phyloP scores from a whole-genome alignment of 2,888 invertebrate genomes.

The Liopterus haemorrhoidalis region DNA sequence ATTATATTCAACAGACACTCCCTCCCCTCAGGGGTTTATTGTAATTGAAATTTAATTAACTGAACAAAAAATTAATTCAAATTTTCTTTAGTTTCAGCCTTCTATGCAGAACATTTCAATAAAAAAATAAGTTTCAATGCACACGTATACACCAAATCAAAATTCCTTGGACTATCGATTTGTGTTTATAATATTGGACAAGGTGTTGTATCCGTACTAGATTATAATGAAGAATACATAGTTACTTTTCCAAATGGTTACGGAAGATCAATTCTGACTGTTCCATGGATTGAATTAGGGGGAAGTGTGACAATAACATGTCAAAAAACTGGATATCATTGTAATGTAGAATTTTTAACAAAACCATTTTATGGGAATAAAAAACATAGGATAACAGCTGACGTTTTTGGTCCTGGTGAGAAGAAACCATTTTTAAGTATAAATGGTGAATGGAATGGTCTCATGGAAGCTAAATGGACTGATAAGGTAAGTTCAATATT shows the following conservation, averaged over 20 bases:
- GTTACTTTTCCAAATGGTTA: slow-evolving; percentile 98
- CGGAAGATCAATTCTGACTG: slow-evolving; percentile 93
- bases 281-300: slow-evolving; percentile 98
- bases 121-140: slow-evolving; percentile 89
- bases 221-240: slow-evolving; percentile 89
- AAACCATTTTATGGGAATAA: slow-evolving; percentile 98
- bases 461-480: slow-evolving; percentile 87
- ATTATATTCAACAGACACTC: too few species aligned
- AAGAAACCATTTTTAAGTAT: slow-evolving; percentile 86
- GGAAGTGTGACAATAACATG: slow-evolving; percentile 87
- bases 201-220: slow-evolving; percentile 83
- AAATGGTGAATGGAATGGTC: slow-evolving; percentile 95
- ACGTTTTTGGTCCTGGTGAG: slow-evolving; percentile 71
- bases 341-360: slow-evolving; percentile 91
- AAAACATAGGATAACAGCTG: slow-evolving; percentile 81
- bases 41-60: too few species aligned
- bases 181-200: slow-evolving; percentile 97
- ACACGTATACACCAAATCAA: slow-evolving; percentile 98
- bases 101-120: slow-evolving; percentile 94
- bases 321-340: slow-evolving; percentile 87
- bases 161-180: slow-evolving; percentile 94
- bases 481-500: slow-evolving; percentile 53
- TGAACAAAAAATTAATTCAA: too few species aligned
- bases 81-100: slow-evolving; percentile 78
- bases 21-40: too few species aligned